phyloP scores from a whole-genome alignment of 2,797 vertebrate genomes.

The Gallinago stenura region DNA sequence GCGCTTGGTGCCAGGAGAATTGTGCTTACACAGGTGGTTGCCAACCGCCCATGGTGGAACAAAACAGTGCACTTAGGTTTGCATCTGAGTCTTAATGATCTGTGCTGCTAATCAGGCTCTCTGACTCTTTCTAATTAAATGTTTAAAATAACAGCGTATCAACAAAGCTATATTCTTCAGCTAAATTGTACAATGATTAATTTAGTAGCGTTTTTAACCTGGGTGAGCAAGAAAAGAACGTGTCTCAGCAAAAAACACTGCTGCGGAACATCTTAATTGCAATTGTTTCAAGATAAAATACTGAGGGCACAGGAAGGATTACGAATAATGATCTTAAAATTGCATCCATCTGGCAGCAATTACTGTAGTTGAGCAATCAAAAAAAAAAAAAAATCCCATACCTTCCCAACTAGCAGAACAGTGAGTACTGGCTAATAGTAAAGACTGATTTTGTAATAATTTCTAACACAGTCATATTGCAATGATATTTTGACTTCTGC shows the following conservation, averaged over 20 bases:
- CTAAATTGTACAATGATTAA: constrained; percentile 7
- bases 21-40: background rate
- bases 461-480: background rate
- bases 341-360: constrained; percentile 48
- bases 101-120: background rate
- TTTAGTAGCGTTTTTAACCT: background rate
- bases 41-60: background rate
- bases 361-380: constrained; percentile 4
- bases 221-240: background rate
- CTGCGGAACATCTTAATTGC: constrained; percentile 44
- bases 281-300: constrained; percentile 43
- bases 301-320: constrained; percentile 2
- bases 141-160: background rate
- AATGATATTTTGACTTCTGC: constrained; percentile 26
- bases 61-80: background rate
- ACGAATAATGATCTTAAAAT: constrained; percentile 47
- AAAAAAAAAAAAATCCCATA: background rate
- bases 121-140: constrained; percentile 9
- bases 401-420: constrained; percentile 4
- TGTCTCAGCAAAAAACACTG: constrained; percentile 21
- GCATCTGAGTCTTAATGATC: background rate
- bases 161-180: background rate
- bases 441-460: constrained; percentile 7
- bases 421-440: background rate
- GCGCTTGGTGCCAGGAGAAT: rapidly evolving